Conservation (phyloP, 2,888 invertebrate species). For the Platynereis dumerilii region DNA sequence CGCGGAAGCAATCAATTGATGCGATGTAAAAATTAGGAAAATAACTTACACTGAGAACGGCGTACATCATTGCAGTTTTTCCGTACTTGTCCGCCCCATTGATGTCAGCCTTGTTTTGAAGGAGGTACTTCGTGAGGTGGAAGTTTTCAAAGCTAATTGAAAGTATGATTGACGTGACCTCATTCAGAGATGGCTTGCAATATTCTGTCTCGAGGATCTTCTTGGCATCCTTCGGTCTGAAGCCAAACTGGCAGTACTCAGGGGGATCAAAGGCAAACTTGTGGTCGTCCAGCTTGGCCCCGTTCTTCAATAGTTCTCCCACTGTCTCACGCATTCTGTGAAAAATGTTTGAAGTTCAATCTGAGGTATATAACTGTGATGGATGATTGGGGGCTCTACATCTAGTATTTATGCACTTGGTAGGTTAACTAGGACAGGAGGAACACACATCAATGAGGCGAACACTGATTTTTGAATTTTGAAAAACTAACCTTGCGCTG, state of each 20-base stretch:
- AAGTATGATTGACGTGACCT: slow-evolving; percentile 56
- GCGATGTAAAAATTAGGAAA: not conserved
- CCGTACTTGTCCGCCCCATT: slow-evolving; percentile 60
- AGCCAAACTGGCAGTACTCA: not conserved
- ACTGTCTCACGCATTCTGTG: too few relatives aligned
- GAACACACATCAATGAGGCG: too few relatives aligned
- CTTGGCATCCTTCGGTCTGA: not conserved
- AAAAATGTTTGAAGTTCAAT: too few relatives aligned
- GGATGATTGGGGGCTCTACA: too few relatives aligned
- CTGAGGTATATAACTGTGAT: too few relatives aligned
- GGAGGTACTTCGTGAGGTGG: slow-evolving; percentile 54
- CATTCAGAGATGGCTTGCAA: not conserved
- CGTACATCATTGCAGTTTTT: slow-evolving; percentile 64
- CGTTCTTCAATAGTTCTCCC: too few relatives aligned
- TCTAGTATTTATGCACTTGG: too few relatives aligned
- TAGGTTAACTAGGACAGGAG: too few relatives aligned
- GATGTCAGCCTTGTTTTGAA: slow-evolving; percentile 58
- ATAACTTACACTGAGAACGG: slow-evolving; percentile 58
- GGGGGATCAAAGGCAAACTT: slow-evolving; percentile 7
- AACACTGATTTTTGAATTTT: too few relatives aligned
- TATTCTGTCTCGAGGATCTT: slow-evolving; percentile 9
- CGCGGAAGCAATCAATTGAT: too few relatives aligned
- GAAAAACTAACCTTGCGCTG: too few relatives aligned
- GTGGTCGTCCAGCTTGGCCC: slow-evolving; percentile 12
- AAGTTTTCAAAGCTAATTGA: slow-evolving; percentile 59